Evolutionary conservation across 2,888 invertebrate species (phyloP), one percentile per base, ranked within the genome.

Genomic region (Drosophila infuscata): DNA sequence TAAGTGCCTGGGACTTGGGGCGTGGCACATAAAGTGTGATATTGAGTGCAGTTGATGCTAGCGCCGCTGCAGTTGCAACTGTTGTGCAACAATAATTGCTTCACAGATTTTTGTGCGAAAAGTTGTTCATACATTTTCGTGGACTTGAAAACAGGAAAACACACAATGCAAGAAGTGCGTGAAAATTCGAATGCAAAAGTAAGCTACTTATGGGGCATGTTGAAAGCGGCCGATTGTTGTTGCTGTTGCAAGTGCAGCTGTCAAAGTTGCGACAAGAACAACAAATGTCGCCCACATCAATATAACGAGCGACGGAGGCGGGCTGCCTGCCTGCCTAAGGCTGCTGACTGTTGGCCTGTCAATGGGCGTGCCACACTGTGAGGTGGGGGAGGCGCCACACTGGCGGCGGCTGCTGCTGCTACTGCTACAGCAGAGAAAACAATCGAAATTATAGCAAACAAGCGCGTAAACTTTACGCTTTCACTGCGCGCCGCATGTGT

Each of bases 371-470:
- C 61, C 71, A 32, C 57, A 38, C 56, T 35, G 35, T 15, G 0
- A n/a, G 33, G 48, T 15, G 7, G 1, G 1, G 29, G 36, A 15
- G 52, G 70, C 57, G 61, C 58, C 58, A 61, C 43, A 35, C 29
- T 60, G 51, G 32, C 66, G 62, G 67, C 65, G 63, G 57, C 62
- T 58, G 64, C 49, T 63, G 58, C 68, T 36, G 15, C 9, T 17
- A 53, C 60, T 52, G 59, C 58, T 62, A 53, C 69, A 20, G 70
- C 76, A 85, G 89, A 70, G 78, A 86, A 90, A 88, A 88, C 87
- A 90, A 88, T 88, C 90, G 90, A 90, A 88, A 88, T 88, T 88
- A 88, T 89, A 78, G 88, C 87, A 86, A 89, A 89, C 90, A 89
- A 88, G 87, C 83, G 87, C 87, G 89, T 83, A 83, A 87, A 88